Evolutionary conservation across 2,113 vertebrate genomes (phyloP).

Genomic region (Hydropotes inermis): DNA sequence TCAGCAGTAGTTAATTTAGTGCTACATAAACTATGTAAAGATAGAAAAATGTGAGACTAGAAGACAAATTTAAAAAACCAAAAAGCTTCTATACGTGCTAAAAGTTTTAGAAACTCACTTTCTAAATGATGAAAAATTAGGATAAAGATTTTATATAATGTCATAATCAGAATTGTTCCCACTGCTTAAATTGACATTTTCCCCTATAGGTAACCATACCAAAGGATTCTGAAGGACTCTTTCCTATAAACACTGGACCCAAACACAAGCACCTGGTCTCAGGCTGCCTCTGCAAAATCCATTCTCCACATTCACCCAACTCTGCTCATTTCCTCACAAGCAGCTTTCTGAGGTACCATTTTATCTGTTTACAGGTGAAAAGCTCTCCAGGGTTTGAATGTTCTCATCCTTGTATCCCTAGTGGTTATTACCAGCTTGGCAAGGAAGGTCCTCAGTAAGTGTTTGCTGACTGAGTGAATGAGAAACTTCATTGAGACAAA

Average conservation of each 20-base stretch:
- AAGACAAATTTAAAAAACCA: not conserved
- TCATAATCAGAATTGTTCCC: not conserved
- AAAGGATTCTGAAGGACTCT: not conserved
- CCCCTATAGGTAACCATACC: not conserved
- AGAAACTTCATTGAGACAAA: not conserved
- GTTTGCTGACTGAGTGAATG: not conserved
- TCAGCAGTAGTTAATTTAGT: not conserved
- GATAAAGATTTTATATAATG: not conserved
- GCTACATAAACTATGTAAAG: not conserved
- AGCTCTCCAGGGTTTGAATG: not conserved
- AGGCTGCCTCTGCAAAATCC: rapidly evolving
- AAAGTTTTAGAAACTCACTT: not conserved
- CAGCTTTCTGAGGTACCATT: not conserved
- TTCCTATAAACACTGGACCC: not conserved
- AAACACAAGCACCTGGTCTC: too few species aligned
- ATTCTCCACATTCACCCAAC: not conserved
- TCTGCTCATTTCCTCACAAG: rapidly evolving
- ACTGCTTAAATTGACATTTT: not conserved
- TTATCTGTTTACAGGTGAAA: not conserved
- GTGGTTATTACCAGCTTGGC: not conserved
- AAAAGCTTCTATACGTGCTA: not conserved
- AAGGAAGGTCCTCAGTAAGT: not conserved
- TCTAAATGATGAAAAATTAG: not conserved
- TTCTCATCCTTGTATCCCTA: not conserved
- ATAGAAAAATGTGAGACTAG: not conserved